These are phyloP conservation scores for Mobula birostris DNA, from an alignment of 2,113 vertebrate genomes.

Conservation along the genomic window DNA sequence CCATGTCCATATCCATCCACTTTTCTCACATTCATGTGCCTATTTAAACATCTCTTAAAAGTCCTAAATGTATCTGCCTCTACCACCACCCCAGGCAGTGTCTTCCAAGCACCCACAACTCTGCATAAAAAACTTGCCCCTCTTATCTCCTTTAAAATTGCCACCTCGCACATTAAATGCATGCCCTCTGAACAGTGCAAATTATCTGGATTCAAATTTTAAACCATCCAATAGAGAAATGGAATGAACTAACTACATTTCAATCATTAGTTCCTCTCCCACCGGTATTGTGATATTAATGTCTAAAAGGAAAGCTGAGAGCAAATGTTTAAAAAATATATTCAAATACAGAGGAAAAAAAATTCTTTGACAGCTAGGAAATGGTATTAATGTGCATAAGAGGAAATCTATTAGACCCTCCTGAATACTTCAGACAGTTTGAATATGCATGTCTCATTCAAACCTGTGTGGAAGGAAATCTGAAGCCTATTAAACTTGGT, in stretches of 20 bases:
- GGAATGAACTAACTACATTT: background rate
- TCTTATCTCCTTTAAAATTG: too few species aligned
- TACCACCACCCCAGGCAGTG: too few species aligned
- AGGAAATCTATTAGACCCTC: background rate
- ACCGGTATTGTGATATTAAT: background rate
- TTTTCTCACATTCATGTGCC: too few species aligned
- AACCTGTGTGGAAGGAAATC: background rate
- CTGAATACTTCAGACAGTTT: background rate
- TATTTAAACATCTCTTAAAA: too few species aligned
- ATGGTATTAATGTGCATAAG: background rate
- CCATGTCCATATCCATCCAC: too few species aligned
- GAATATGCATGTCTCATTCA: background rate
- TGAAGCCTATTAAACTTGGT: background rate
- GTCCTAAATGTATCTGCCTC: too few species aligned
- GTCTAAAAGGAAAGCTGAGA: background rate
- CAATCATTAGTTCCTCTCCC: background rate
- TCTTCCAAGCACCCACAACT: too few species aligned
- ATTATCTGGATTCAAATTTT: background rate
- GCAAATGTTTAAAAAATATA: background rate
- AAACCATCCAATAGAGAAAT: background rate
- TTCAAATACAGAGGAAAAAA: background rate
- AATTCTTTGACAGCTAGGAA: background rate
- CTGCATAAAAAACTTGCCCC: too few species aligned
- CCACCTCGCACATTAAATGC: too few species aligned
- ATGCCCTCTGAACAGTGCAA: background rate